These are phyloP conservation scores for Helostoma temminkii DNA, from an alignment of 2,797 vertebrate genomes.

Conservation along the genomic window DNA sequence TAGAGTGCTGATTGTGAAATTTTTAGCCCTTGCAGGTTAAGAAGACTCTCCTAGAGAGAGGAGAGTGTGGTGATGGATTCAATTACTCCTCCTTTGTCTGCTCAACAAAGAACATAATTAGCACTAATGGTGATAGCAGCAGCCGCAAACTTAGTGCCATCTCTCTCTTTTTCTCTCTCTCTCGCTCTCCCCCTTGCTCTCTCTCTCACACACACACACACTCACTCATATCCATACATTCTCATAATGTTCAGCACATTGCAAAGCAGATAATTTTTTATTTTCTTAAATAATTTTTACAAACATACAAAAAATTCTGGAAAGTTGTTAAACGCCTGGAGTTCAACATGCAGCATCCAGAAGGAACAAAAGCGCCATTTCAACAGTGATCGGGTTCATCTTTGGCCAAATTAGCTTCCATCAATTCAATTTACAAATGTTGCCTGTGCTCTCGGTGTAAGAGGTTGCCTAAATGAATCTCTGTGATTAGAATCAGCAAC, in stretches of 20 bases:
- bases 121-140: conserved; percentile 63
- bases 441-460: not conserved
- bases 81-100: conserved; percentile 66
- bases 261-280: too few relatives aligned
- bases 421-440: conserved; percentile 33
- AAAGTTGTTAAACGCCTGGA: not conserved
- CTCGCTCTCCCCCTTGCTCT: not conserved
- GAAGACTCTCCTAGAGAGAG: conserved; percentile 17
- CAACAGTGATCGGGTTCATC: not conserved
- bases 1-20: not conserved
- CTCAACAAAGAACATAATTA: conserved; percentile 71
- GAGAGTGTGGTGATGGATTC: conserved; percentile 45
- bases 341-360: conserved; percentile 1
- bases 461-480: conserved; percentile 27
- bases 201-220: conserved; percentile 9
- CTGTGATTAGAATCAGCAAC: conserved; percentile 53
- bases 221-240: conserved; percentile 1
- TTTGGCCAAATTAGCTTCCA: conserved; percentile 32
- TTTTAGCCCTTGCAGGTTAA: conserved; percentile 23
- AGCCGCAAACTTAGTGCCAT: conserved; percentile 3
- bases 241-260: not conserved
- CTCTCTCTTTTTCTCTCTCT: not conserved
- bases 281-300: not conserved
- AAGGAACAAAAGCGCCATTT: conserved; percentile 25
- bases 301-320: not conserved